Evolutionary conservation across 1,140 invertebrate species (phyloP).

Genomic region (Zaprionus davidi): DNA sequence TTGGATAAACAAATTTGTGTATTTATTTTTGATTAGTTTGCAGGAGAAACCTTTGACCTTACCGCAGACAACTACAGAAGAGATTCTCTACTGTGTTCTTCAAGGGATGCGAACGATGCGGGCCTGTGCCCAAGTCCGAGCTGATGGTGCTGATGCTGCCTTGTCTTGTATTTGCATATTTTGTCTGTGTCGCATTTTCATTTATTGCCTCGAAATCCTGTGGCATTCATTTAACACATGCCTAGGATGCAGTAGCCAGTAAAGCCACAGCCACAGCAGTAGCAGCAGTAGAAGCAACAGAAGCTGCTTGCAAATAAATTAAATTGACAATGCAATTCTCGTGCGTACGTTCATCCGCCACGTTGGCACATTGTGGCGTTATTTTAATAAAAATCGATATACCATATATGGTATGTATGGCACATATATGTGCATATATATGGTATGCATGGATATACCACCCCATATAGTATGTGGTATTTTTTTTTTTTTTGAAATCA

Average conservation of each 20-base stretch:
- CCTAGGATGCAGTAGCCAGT: slow-evolving; percentile 24
- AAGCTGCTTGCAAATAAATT: slow-evolving; percentile 48
- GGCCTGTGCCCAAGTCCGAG: not conserved
- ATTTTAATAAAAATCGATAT: slow-evolving; percentile 59
- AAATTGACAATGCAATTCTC: slow-evolving; percentile 57
- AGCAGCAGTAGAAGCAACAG: not conserved
- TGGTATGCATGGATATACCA: not conserved
- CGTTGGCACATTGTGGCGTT: slow-evolving; percentile 47
- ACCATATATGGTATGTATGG: not conserved
- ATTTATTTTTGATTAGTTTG: slow-evolving; percentile 8
- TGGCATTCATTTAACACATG: slow-evolving; percentile 56
- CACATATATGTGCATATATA: not conserved
- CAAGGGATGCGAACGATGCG: not conserved
- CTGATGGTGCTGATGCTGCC: not conserved
- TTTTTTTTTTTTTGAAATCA: slow-evolving; percentile 26
- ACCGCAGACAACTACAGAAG: not conserved
- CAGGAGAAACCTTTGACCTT: not conserved
- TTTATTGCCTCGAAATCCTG: slow-evolving; percentile 53
- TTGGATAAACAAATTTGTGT: slow-evolving; percentile 8
- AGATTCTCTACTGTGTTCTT: not conserved
- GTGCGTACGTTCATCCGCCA: slow-evolving; percentile 24
- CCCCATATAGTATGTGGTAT: not conserved
- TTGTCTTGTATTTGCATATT: slow-evolving; percentile 53
- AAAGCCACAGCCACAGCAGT: not conserved
- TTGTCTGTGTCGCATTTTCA: slow-evolving; percentile 57